Conservation (phyloP, 2,888 invertebrate species). For the Lutraria lutraria region DNA sequence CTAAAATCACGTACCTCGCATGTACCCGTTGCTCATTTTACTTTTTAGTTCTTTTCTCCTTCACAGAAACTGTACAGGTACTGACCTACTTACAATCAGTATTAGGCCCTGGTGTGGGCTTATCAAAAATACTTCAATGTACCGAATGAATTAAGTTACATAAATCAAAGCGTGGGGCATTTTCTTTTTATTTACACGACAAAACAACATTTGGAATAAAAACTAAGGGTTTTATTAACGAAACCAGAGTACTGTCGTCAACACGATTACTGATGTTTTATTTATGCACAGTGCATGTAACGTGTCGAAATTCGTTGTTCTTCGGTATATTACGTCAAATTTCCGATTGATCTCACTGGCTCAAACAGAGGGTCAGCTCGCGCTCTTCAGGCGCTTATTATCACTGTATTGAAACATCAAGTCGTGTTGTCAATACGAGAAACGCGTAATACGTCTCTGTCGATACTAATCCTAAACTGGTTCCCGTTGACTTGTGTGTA, state of each 20-base stretch:
- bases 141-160: too few relatives aligned
- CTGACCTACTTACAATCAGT: conserved; percentile 37
- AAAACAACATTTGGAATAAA: neutral
- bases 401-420: too few relatives aligned
- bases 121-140: neutral
- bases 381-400: too few relatives aligned
- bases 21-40: conserved; percentile 52
- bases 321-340: neutral
- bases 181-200: too few relatives aligned
- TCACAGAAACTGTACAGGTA: conserved; percentile 8
- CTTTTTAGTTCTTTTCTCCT: conserved; percentile 5
- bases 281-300: neutral
- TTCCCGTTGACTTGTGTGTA: too few relatives aligned
- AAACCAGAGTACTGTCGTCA: neutral
- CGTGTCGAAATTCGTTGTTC: neutral
- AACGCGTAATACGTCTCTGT: too few relatives aligned
- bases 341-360: neutral
- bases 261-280: neutral
- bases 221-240: neutral
- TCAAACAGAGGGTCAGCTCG: too few relatives aligned
- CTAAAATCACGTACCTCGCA: conserved; percentile 36
- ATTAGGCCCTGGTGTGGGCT: conserved; percentile 26
- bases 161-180: too few relatives aligned
- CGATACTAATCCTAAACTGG: too few relatives aligned
- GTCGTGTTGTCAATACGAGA: too few relatives aligned